Conservation (phyloP, 1,140 invertebrate species). For the Zophobas morio region DNA sequence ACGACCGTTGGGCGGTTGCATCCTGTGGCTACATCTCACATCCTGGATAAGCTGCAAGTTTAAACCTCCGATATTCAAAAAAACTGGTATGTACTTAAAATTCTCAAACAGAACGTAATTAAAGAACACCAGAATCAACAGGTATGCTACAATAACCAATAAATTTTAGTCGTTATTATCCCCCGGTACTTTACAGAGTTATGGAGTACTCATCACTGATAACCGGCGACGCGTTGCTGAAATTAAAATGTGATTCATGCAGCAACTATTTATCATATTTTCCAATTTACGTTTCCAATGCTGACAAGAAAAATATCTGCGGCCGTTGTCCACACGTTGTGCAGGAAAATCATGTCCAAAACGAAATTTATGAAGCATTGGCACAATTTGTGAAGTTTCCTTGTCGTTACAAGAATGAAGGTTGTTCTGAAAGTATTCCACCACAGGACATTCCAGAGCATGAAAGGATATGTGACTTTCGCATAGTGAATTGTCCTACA, state of each 20-base stretch:
- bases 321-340: background rate
- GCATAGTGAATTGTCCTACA: slow-evolving; percentile 9
- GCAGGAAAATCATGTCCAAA: background rate
- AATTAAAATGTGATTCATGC: slow-evolving; percentile 14
- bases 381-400: slow-evolving; percentile 21
- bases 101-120: no score
- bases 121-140: no score
- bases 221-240: background rate
- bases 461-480: background rate
- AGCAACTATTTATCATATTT: slow-evolving; percentile 21
- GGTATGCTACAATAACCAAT: no score
- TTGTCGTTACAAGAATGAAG: slow-evolving; percentile 11
- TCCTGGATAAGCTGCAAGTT: no score
- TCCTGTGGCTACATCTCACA: no score
- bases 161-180: no score
- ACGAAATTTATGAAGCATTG: slow-evolving; percentile 13
- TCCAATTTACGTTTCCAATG: slow-evolving; percentile 9
- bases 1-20: no score
- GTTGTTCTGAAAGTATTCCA: background rate
- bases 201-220: background rate
- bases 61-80: no score
- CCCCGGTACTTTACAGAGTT: background rate
- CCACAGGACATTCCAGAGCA: background rate
- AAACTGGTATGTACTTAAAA: no score
- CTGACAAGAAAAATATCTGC: slow-evolving; percentile 13